Base-by-base conservation (phyloP, 2,113 vertebrate species). In the Paracanthobrama guichenoti region DNA sequence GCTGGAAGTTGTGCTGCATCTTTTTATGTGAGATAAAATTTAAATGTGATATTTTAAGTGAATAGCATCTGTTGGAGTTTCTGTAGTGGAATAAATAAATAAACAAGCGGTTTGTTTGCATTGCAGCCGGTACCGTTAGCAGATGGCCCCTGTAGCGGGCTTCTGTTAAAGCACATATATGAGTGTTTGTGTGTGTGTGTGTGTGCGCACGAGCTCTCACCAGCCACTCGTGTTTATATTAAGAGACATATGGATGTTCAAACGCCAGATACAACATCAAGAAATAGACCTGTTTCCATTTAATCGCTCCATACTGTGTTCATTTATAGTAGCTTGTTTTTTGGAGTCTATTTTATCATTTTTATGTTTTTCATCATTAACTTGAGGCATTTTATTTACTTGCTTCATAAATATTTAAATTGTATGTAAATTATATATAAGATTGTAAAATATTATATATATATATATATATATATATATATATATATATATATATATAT, bases 191-290 rank as follows among this genome's bases (percentile, higher is more conserved):
- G 20, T 59, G 28, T 35, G 66, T 24, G 12, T 72, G 28, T 20
- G 77, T 80, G 22, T 64, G 42, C 28, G 60, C 50, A 4, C 26
- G 3, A 69, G 79, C 53, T 80, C 64, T 81, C 74, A 78, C 28
- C 74, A 69, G 74, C 74, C 60, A 64, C 67, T 77, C 76, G 42
- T 67, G 71, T 85, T 85, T 60, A 85, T 81, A 74, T 55, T 31
- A 85, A 39, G 35, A 79, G 60, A 79, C 78, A 81, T 81, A 85
- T 39, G 67, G 28, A 62, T 72, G 76, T 67, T 59, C 48, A 79
- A 69, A 76, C 10, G 31, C 12, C 73, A 26, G 9, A 57, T 57
- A 59, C 66, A 69, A 75, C 74, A 20, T 76, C 31, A 48, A 53
- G 73, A 76, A 16, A 50, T 55, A 42, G 16, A 66, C 42, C 69